These are phyloP conservation scores for Nymphalis io DNA, from an alignment of 1,140 invertebrate species.

Conservation along the genomic window DNA sequence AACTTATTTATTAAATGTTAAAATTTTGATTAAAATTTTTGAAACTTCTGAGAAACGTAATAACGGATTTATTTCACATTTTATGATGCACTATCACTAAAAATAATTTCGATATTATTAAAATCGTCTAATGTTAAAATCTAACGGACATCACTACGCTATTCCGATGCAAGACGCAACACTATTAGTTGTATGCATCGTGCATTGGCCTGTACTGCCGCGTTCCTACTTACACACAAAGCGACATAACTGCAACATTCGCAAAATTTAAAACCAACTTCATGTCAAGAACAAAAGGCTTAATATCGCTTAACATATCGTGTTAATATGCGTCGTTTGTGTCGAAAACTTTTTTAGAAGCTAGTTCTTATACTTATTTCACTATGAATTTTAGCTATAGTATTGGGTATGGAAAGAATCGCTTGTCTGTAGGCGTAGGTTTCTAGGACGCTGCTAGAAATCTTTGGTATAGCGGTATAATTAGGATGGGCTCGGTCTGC, in stretches of 20 bases:
- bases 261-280: constrained; percentile 34
- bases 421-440: constrained; percentile 71
- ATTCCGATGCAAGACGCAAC: constrained; percentile 56
- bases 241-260: constrained; percentile 33
- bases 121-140: constrained; percentile 37
- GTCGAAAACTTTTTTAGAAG: constrained; percentile 67
- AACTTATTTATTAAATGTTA: not conserved
- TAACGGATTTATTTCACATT: no score
- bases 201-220: constrained; percentile 78
- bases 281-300: constrained; percentile 16
- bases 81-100: not conserved
- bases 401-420: constrained; percentile 79
- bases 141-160: constrained; percentile 60
- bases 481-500: constrained; percentile 36
- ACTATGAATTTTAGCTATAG: constrained; percentile 80
- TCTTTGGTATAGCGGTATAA: constrained; percentile 57
- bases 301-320: constrained; percentile 24
- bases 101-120: constrained; percentile 14
- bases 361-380: constrained; percentile 79
- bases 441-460: constrained; percentile 78
- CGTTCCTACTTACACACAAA: constrained; percentile 43
- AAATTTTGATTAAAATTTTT: not conserved
- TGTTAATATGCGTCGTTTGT: not conserved
- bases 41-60: no score
- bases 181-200: constrained; percentile 79